A percentile compares a stretch with the other conserved stretches of the same genome.
phyloP scores from a whole-genome alignment of 2,888 invertebrate genomes.

The Xylota segnis region DNA sequence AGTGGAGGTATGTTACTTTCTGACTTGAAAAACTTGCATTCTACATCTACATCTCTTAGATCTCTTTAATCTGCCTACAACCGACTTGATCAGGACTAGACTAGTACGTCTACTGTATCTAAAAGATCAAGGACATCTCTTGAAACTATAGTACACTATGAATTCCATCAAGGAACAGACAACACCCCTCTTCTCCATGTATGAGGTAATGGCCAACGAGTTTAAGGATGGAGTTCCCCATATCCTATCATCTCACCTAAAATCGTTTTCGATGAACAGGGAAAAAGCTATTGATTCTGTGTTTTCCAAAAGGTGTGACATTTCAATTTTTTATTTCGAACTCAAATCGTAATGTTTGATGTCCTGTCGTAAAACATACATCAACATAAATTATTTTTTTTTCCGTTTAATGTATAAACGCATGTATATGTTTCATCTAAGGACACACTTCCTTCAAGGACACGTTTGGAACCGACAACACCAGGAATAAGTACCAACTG shows the following conservation, averaged over 20 bases:
- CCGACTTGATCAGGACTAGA: too few relatives aligned
- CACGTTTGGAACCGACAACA: background rate
- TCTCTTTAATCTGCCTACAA: too few relatives aligned
- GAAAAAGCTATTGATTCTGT: background rate
- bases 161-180: too few relatives aligned
- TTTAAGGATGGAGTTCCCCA: too few relatives aligned
- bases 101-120: too few relatives aligned
- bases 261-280: slow-evolving; percentile 9
- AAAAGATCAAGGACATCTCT: too few relatives aligned
- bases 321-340: slow-evolving; percentile 27
- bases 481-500: background rate
- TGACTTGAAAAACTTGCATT: too few relatives aligned
- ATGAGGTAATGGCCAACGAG: background rate
- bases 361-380: slow-evolving; percentile 31
- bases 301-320: slow-evolving; percentile 20
- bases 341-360: slow-evolving; percentile 31
- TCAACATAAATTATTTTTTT: slow-evolving; percentile 32
- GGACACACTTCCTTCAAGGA: background rate
- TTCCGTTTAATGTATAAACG: background rate
- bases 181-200: background rate
- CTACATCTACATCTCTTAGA: too few relatives aligned
- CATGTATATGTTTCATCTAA: background rate
- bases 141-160: too few relatives aligned
- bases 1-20: too few relatives aligned
- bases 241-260: background rate